Evolutionary conservation across 2,113 vertebrate species (phyloP).

Genomic region (Saccopteryx bilineata): DNA sequence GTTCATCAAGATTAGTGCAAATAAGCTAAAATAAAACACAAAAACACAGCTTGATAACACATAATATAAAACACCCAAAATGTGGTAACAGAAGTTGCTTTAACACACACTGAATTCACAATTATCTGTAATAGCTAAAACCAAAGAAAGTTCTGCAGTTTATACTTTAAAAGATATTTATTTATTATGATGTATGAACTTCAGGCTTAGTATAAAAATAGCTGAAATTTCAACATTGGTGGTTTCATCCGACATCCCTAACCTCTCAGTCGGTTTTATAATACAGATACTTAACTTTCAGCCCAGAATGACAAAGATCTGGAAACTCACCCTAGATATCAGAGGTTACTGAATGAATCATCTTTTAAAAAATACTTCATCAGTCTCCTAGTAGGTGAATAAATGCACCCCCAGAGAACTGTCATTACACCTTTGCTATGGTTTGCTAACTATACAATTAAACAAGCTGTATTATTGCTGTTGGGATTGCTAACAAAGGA

Average conservation of each 20-base stretch:
- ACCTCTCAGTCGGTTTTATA: slow-evolving; percentile 61
- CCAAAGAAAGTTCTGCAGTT: slow-evolving; percentile 56
- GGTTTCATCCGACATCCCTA: slow-evolving; percentile 21
- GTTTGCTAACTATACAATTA: not conserved
- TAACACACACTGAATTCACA: slow-evolving; percentile 79
- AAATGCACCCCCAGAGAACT: not conserved
- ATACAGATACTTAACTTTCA: slow-evolving; percentile 57
- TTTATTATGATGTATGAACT: slow-evolving; percentile 72
- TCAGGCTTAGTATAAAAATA: slow-evolving; percentile 68
- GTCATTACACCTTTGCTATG: not conserved
- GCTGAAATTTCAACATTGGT: slow-evolving; percentile 71
- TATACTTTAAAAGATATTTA: slow-evolving; percentile 66
- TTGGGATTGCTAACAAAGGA: slow-evolving; percentile 6
- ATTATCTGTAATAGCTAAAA: slow-evolving; percentile 71
- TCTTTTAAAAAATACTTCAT: slow-evolving; percentile 46
- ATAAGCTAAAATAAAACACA: slow-evolving; percentile 93
- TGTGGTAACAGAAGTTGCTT: slow-evolving; percentile 82
- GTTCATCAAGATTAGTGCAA: slow-evolving; percentile 97
- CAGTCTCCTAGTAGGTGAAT: not conserved
- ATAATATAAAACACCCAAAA: slow-evolving; percentile 86
- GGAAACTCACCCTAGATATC: slow-evolving; percentile 74
- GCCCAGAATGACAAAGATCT: slow-evolving; percentile 80
- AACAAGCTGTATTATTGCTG: slow-evolving; percentile 40
- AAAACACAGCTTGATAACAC: slow-evolving; percentile 88
- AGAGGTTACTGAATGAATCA: slow-evolving; percentile 63